Conservation (phyloP, 2,888 invertebrate species). For the Spicauda simplicius region DNA sequence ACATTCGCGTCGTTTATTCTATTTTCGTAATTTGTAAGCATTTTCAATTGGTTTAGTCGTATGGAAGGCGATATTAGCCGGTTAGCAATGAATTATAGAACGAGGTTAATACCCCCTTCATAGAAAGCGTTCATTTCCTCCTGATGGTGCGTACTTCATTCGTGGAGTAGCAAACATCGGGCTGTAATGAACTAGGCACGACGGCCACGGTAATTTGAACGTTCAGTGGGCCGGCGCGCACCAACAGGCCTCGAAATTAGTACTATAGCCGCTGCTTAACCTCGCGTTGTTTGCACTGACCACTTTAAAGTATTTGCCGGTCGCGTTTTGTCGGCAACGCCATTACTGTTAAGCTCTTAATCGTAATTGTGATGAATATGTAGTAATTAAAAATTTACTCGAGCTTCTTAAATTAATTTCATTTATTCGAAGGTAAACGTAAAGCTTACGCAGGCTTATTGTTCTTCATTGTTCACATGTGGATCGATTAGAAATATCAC, state of each 20-base stretch:
- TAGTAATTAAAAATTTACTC: too few species aligned
- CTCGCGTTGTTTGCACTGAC: conserved; percentile 36
- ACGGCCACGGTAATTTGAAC: conserved; percentile 76
- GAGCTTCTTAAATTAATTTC: too few species aligned
- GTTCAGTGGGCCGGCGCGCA: conserved; percentile 72
- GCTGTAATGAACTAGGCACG: conserved; percentile 68
- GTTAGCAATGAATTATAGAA: conserved; percentile 49
- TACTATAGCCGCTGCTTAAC: conserved; percentile 49
- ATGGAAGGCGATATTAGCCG: conserved; percentile 40
- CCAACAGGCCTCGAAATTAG: conserved; percentile 75
- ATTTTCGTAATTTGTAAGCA: conserved; percentile 38
- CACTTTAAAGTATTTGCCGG: conserved; percentile 31
- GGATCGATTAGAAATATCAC: too few species aligned
- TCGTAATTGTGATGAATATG: not conserved
- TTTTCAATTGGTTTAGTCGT: conserved; percentile 35
- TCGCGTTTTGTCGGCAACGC: conserved; percentile 10
- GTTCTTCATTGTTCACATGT: too few species aligned
- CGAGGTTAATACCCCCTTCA: conserved; percentile 57
- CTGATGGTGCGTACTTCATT: conserved; percentile 61
- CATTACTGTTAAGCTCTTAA: not conserved
- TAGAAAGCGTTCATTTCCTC: conserved; percentile 69
- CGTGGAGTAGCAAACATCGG: conserved; percentile 67
- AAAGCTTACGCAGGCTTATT: too few species aligned
- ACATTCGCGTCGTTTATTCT: conserved; percentile 35
- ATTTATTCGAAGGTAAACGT: too few species aligned